These are phyloP conservation scores for Malurus alboscapulatus DNA, from an alignment of 2,113 vertebrate genomes.

Conservation along the genomic window DNA sequence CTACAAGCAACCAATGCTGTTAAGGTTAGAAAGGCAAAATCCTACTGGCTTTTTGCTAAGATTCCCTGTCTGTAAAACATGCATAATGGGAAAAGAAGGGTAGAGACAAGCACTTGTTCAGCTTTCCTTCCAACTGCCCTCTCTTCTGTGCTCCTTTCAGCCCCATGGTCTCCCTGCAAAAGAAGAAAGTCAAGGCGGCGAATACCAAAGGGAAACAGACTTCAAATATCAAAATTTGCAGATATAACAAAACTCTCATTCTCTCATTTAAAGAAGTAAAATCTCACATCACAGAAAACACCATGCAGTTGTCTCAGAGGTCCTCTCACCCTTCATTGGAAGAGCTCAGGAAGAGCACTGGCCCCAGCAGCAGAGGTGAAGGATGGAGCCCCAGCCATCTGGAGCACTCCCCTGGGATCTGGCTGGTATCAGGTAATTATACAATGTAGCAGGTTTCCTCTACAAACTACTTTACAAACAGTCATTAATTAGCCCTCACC, in stretches of 20 bases:
- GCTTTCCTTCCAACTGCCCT: neutral
- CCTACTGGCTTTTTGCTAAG: neutral
- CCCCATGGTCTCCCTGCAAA: neutral
- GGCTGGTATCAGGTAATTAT: neutral
- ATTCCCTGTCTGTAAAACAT: neutral
- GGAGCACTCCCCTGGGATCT: neutral
- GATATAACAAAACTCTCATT: neutral
- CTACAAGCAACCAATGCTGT: neutral
- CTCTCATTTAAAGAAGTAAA: neutral
- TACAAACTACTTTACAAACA: slow-evolving; percentile 22
- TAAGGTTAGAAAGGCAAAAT: neutral
- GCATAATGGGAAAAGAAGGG: neutral
- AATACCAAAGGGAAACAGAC: neutral
- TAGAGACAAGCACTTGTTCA: neutral
- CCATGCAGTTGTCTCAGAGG: neutral
- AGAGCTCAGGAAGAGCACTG: neutral
- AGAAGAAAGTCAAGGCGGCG: neutral
- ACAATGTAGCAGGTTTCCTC: neutral
- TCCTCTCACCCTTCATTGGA: neutral
- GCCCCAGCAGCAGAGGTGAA: neutral
- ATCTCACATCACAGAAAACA: neutral
- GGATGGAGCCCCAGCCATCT: neutral
- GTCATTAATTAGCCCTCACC: neutral
- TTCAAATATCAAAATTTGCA: neutral
- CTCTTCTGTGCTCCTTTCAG: neutral